Conservation (phyloP, 2,113 vertebrate species). For the Coturnix japonica region DNA sequence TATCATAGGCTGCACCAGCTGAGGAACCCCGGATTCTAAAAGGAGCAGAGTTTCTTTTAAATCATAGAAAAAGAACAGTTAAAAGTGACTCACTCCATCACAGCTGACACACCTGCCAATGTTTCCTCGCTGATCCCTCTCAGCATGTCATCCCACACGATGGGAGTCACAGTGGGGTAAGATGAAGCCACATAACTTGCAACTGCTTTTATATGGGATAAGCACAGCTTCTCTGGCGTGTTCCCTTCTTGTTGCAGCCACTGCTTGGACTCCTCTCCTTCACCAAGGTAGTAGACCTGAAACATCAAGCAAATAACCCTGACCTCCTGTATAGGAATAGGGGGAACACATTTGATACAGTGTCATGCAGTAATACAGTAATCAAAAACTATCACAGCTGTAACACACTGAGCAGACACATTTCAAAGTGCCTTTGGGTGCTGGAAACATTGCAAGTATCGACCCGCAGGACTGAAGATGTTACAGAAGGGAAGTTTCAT, state of each 20-base stretch:
- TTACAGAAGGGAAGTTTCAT: background rate
- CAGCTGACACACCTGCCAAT: slow-evolving; percentile 80
- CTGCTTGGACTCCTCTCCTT: slow-evolving; percentile 87
- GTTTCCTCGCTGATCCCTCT: slow-evolving; percentile 81
- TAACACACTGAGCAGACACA: background rate
- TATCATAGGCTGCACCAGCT: slow-evolving; percentile 90
- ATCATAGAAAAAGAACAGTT: background rate
- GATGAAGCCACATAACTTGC: slow-evolving; percentile 76
- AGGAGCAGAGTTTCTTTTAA: background rate
- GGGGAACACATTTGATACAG: background rate
- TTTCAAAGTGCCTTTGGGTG: background rate
- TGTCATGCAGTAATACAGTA: background rate
- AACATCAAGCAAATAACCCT: background rate
- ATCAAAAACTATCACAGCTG: background rate
- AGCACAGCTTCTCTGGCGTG: slow-evolving; percentile 84
- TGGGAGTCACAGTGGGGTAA: slow-evolving; percentile 80
- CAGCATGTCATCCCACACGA: slow-evolving; percentile 98
- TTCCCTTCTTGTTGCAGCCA: slow-evolving; percentile 81
- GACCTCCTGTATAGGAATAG: background rate
- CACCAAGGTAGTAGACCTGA: slow-evolving; percentile 92
- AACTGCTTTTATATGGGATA: slow-evolving; percentile 87
- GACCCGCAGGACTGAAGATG: background rate
- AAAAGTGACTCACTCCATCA: background rate
- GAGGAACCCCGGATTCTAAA: slow-evolving; percentile 87
- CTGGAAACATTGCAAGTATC: background rate